Conservation (phyloP, 2,113 vertebrate genomes). For the Sciurus niger region DNA sequence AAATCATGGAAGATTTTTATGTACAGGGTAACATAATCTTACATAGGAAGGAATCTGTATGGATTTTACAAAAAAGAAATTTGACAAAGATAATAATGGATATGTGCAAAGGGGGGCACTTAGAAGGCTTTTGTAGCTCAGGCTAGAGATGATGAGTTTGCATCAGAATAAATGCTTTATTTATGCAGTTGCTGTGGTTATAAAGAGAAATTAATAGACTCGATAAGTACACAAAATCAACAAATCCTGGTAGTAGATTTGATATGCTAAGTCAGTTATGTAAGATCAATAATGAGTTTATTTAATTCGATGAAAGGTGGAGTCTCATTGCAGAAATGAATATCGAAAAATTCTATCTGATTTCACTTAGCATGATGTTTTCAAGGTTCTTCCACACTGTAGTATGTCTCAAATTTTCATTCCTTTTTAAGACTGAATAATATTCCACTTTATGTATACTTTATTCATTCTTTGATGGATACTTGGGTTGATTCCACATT, state of each 20-base stretch:
- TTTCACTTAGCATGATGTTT: background rate
- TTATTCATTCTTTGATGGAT: too few species aligned
- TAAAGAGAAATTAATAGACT: slow-evolving; percentile 61
- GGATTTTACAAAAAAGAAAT: background rate
- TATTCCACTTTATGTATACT: too few species aligned
- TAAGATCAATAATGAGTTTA: background rate
- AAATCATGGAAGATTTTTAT: background rate
- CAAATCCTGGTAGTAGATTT: slow-evolving; percentile 27
- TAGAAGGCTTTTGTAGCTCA: background rate
- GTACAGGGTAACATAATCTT: background rate
- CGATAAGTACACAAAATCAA: slow-evolving; percentile 57
- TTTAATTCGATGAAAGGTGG: background rate
- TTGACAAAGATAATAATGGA: background rate
- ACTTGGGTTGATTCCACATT: too few species aligned
- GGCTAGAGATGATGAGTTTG: slow-evolving; percentile 23
- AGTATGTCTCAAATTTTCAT: background rate
- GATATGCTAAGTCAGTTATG: background rate
- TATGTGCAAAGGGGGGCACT: background rate
- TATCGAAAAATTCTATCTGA: background rate
- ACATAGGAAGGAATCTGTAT: background rate
- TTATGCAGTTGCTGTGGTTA: slow-evolving; percentile 71
- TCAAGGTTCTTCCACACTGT: background rate
- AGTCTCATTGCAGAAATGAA: background rate
- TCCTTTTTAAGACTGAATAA: too few species aligned
- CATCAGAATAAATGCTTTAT: slow-evolving; percentile 28